These are phyloP conservation scores for Holothuria leucospilota DNA, from an alignment of 53 echinoderm and acorn worm species.

Conservation along the genomic window DNA sequence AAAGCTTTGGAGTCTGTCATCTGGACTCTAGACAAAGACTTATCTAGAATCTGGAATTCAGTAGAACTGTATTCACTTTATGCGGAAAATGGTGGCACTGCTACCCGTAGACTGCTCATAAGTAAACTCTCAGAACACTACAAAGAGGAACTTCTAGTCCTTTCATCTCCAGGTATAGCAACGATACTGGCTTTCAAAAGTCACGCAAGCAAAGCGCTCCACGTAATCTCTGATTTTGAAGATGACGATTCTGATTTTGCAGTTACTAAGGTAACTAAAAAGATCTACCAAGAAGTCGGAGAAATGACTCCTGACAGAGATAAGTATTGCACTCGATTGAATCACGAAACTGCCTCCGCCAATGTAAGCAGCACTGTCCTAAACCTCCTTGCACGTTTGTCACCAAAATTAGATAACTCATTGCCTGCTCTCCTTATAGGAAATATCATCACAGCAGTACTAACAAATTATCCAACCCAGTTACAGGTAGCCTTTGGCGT, in stretches of 20 bases:
- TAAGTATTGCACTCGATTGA: constrained; percentile 34
- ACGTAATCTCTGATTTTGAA: constrained; percentile 43
- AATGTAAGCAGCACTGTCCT: constrained; percentile 43
- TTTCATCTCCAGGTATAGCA: constrained; percentile 64
- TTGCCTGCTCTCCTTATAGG: constrained; percentile 69
- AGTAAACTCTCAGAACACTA: constrained; percentile 35
- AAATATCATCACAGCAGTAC: constrained; percentile 58
- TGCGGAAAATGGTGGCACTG: constrained; percentile 11
- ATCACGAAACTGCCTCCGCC: constrained; percentile 15
- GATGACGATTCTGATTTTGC: constrained; percentile 57
- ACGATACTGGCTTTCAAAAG: constrained; percentile 51
- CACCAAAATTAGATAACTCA: constrained; percentile 55
- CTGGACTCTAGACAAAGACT: constrained; percentile 14
- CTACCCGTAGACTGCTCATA: constrained; percentile 30
- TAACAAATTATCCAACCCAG: constrained; percentile 53
- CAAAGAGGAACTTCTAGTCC: constrained; percentile 36
- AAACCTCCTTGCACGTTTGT: constrained; percentile 32
- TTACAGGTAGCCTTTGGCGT: constrained; percentile 55
- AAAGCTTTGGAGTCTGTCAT: constrained; percentile 16
- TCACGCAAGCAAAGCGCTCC: constrained; percentile 18
- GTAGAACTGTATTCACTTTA: constrained; percentile 42
- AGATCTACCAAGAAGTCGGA: constrained; percentile 42
- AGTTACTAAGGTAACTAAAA: constrained; percentile 29
- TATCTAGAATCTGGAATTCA: constrained; percentile 49
- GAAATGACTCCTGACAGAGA: constrained; percentile 10